Base-by-base conservation (phyloP, 1,140 invertebrate genomes). In the Ruditapes philippinarum region DNA sequence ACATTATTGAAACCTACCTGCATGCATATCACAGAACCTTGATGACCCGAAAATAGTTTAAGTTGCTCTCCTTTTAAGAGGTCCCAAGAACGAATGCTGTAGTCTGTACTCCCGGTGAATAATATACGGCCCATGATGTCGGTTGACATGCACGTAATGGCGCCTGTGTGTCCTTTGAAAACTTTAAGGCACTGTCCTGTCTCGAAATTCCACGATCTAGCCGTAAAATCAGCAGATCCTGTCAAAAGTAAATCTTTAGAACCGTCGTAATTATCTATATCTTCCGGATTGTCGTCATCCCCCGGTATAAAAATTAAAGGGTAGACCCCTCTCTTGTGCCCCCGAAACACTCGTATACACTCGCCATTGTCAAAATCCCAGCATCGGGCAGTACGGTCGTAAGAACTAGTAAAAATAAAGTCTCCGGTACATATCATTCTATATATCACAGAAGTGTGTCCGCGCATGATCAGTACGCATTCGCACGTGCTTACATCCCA, bases 401-500 rank as follows among this genome's bases (percentile, higher is more conserved):
- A 96, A 0, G 96, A 96, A 70, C 96, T 95, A 40, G 96, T 96
- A 86, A 97, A 96, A 54, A 97, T 93, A 87, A 97, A 96, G 88
- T 96, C 96, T 9, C 96, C 96, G 0, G 96, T 96, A 76, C 96
- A 96, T n/a, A 97, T 95, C 65, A 97, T 94, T 17, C 96, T 94
- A 85, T 96, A 96, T 9, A 97, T 95, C 3, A 96, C 94, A 11
- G 96, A 95, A 7, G 91, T 95, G 92, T 97, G 96, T 42, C 96
- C 96, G 12, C 91, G 91, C 86, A 96, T 95, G 7, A 96, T 94
- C 33, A 95, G 92, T 22, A 96, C 83, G 86, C 96, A 97, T 85
- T 96, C 95, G 76, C 95, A 96, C 40, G 95, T 96, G 78, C 95
- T 95, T 49, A 97, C 96, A 91, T 96, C 96, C 97, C 97, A 97